Conservation (phyloP, 2,797 vertebrate genomes). For the Halcyon chelicuti region DNA sequence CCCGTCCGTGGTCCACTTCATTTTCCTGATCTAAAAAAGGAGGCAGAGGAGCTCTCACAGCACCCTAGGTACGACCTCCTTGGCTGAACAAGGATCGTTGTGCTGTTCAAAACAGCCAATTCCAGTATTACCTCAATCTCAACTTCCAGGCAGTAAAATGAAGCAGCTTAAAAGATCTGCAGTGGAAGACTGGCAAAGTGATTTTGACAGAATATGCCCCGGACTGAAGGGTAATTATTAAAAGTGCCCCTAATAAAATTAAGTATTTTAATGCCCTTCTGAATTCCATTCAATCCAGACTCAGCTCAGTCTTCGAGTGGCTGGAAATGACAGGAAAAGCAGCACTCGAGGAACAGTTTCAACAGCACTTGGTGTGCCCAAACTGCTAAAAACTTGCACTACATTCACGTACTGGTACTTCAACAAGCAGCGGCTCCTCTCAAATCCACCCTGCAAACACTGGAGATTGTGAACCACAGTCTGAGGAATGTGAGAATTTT, state of each 20-base stretch:
- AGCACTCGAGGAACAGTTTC: not conserved
- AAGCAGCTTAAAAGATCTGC: not conserved
- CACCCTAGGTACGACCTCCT: not conserved
- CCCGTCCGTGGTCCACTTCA: not conserved
- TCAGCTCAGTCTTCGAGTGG: not conserved
- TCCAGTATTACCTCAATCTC: not conserved
- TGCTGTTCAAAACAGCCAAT: not conserved
- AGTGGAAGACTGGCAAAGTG: not conserved
- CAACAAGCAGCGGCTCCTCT: not conserved
- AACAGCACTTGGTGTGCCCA: not conserved
- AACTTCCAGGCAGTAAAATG: not conserved
- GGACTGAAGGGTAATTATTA: not conserved
- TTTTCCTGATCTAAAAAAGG: not conserved
- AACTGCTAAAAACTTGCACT: not conserved
- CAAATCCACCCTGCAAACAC: not conserved
- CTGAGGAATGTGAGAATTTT: not conserved
- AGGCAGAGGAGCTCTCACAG: not conserved
- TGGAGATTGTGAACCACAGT: rapidly evolving
- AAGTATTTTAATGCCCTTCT: not conserved
- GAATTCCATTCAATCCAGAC: not conserved
- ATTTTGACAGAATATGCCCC: not conserved
- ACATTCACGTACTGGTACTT: rapidly evolving
- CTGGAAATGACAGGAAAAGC: not conserved
- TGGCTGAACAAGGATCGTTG: not conserved
- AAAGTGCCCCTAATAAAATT: not conserved